Percentiles rank a stretch among this genome's conserved stretches.
Conservation (phyloP, 2,888 invertebrate genomes). For the Pseudolycoriella hygida region DNA sequence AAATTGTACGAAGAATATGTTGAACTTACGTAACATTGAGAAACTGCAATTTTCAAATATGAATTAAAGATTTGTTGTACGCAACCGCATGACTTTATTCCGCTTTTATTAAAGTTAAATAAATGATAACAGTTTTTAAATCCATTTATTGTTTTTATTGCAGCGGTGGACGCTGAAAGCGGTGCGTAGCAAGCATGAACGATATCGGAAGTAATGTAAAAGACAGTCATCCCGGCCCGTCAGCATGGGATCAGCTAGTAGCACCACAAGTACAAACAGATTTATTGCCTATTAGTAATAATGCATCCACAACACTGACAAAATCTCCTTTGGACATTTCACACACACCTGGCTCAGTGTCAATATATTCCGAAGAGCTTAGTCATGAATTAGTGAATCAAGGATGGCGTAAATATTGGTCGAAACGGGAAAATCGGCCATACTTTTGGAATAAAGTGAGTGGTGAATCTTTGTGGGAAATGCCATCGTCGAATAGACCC, state of each 20-base stretch:
- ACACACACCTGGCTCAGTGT: slow-evolving; percentile 17
- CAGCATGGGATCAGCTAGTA: slow-evolving; percentile 30
- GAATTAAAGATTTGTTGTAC: no score
- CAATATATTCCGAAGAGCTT: slow-evolving; percentile 19
- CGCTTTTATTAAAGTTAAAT: no score
- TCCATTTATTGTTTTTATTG: no score
- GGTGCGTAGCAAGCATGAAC: slow-evolving; percentile 14
- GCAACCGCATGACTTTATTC: no score
- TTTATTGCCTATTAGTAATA: background rate
- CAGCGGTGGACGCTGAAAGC: no score
- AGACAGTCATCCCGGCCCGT: slow-evolving; percentile 15
- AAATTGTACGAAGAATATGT: no score
- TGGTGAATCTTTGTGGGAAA: slow-evolving; percentile 94
- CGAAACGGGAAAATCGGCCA: slow-evolving; percentile 81
- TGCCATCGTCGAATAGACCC: slow-evolving; percentile 51
- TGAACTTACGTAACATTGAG: no score
- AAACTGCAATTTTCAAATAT: no score
- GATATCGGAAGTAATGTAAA: slow-evolving; percentile 16
- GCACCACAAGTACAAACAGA: slow-evolving; percentile 15
- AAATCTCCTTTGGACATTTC: slow-evolving; percentile 24
- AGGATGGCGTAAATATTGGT: slow-evolving; percentile 96
- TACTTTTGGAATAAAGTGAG: slow-evolving; percentile 95
- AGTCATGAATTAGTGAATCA: slow-evolving; percentile 41
- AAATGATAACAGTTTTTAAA: no score
- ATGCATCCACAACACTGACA: slow-evolving; percentile 22